Conservation (phyloP, 2,113 vertebrate species). For the Craseonycteris thonglongyai region DNA sequence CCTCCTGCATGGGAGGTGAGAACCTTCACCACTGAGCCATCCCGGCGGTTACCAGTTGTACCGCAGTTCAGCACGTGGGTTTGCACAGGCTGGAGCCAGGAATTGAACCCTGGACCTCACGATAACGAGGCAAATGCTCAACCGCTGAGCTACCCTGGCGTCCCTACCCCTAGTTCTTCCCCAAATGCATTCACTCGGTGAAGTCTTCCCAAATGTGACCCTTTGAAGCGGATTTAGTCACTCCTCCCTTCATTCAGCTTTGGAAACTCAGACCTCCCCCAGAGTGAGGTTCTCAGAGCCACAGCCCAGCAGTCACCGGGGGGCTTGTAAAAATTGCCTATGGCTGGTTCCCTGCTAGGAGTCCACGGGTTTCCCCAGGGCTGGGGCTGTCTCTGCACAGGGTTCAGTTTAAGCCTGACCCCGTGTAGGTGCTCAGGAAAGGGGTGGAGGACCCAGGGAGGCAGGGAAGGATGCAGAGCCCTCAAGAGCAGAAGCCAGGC, state of each 20-base stretch:
- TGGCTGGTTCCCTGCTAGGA: background rate
- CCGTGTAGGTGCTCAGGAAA: background rate
- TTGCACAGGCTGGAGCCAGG: too few relatives aligned
- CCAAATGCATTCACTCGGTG: background rate
- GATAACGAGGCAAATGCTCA: too few relatives aligned
- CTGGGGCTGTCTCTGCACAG: background rate
- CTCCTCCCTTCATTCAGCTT: background rate
- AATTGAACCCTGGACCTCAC: too few relatives aligned
- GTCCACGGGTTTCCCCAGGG: background rate
- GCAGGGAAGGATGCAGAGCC: background rate
- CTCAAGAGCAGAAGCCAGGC: background rate
- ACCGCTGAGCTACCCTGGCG: too few relatives aligned
- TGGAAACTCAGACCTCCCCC: background rate
- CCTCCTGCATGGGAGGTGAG: too few relatives aligned
- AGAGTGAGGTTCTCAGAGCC: background rate
- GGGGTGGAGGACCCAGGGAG: background rate
- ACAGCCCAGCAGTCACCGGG: rapidly evolving
- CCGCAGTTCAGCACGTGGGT: too few relatives aligned
- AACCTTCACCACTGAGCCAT: too few relatives aligned
- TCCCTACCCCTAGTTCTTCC: too few relatives aligned
- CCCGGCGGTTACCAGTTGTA: too few relatives aligned
- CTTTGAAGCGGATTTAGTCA: background rate
- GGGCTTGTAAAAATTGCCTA: too few relatives aligned
- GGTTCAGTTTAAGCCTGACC: background rate
- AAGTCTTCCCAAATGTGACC: background rate